Evolutionary conservation across 2,113 vertebrate species (phyloP), one percentile per base, ranked within the genome.

Genomic region (Bostrychus sinensis): DNA sequence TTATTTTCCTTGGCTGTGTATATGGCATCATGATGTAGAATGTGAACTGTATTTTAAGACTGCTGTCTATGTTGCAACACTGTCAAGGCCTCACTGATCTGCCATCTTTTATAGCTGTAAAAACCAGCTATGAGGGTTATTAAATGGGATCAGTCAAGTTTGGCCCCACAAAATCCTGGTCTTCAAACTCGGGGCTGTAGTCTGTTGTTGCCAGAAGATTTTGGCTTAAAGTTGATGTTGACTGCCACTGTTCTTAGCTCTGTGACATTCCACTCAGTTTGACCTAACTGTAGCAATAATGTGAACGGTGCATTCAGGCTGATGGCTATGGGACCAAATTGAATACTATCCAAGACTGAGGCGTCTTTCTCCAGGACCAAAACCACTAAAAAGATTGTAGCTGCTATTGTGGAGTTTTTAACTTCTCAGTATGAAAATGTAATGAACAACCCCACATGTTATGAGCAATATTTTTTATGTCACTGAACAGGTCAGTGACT

Each of bases 311-410:
- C 54, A 26, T 78, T 78, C 54, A 56, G 66, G 63, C 71, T 51
- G 66, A 63, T 72, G 54, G 64, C 65, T 75, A 17, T 28, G 72
- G 87, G 88, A 85, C 79, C 86, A 84, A 82, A 81, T 70, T 74
- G 13, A 53, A 14, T 32, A 57, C 30, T 5, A 34, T 37, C 61
- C 64, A 38, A 26, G 68, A 64, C 56, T 19, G 22, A 56, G 60
- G 72, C 59, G 38, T 72, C 36, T 62, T 62, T 53, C 58, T 69
- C 62, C 77, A 70, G 78, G 82, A 84, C 82, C 86, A 84, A 84
- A 89, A 78, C 85, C 69, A 83, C 64, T 72, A 70, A 74, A 70
- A 74, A 69, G 30, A 60, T 48, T 77, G 42, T 66, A 80, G 84
- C 83, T 86, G 82, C 88, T 82, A 81, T 59, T 20, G 63, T 60